Conservation (phyloP, 2,113 vertebrate species). For the Brachyhypopomus gauderio region DNA sequence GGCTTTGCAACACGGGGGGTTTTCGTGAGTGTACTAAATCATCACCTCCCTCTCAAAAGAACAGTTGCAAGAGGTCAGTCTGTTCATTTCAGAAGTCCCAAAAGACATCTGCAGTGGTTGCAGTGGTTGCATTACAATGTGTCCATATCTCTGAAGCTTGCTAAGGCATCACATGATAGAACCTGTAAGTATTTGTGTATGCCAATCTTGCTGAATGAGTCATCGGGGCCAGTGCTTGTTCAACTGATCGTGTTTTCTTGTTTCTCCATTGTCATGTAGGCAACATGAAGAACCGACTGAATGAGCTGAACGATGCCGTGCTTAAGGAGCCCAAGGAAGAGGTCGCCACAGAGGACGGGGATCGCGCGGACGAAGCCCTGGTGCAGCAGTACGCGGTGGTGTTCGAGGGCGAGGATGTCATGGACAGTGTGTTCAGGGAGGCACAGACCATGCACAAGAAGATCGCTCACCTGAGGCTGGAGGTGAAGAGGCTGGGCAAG, state of each 20-base stretch:
- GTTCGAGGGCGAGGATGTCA: slow-evolving; percentile 84
- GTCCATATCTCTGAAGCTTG: neutral
- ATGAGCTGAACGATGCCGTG: slow-evolving; percentile 74
- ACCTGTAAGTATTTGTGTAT: neutral
- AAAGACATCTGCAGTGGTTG: neutral
- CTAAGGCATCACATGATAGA: neutral
- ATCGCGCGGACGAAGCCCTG: slow-evolving; percentile 55
- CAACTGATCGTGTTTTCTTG: neutral
- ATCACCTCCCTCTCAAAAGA: neutral
- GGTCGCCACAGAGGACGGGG: slow-evolving; percentile 13
- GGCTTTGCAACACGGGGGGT: neutral
- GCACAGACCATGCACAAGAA: slow-evolving; percentile 82
- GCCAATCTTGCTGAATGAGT: neutral
- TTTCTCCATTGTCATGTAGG: slow-evolving; percentile 64
- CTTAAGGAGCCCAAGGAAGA: slow-evolving; percentile 62
- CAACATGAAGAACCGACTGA: slow-evolving; percentile 90
- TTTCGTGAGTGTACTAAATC: slow-evolving; percentile 17
- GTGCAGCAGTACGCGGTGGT: slow-evolving; percentile 67
- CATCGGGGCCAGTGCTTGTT: neutral
- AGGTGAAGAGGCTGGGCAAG: slow-evolving; percentile 87
- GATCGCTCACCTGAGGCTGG: slow-evolving; percentile 77
- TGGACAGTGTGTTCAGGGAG: slow-evolving; percentile 82
- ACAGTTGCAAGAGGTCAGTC: neutral
- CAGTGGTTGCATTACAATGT: neutral
- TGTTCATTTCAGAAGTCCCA: slow-evolving; percentile 21